Evolutionary conservation across 2,888 invertebrate species (phyloP).

Genomic region (Drosophila multiciliata): DNA sequence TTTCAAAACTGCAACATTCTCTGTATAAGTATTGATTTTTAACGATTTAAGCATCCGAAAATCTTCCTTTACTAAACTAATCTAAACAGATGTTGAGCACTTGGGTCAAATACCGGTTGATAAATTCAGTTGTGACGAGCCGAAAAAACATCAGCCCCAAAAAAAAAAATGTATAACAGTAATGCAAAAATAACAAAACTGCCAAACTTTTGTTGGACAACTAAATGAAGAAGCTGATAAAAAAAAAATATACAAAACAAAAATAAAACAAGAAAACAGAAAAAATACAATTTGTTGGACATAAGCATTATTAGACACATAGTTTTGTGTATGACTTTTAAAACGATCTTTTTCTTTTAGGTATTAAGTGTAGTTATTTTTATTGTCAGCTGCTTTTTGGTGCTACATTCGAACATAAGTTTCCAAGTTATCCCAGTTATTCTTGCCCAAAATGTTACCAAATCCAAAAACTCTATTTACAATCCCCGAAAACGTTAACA

Average conservation of each 20-base stretch:
- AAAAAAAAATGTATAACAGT: slow-evolving; percentile 29
- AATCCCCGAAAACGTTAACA: slow-evolving; percentile 38
- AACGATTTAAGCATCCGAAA: background rate
- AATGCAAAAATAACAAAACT: slow-evolving; percentile 46
- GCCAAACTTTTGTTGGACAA: slow-evolving; percentile 42
- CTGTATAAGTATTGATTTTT: slow-evolving; percentile 23
- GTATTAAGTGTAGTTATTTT: slow-evolving; percentile 74
- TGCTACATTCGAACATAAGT: slow-evolving; percentile 69
- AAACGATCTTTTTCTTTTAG: slow-evolving; percentile 68
- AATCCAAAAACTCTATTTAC: slow-evolving; percentile 47
- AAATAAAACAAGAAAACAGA: background rate
- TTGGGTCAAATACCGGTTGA: slow-evolving; percentile 8
- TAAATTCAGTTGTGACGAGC: slow-evolving; percentile 41
- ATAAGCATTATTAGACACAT: slow-evolving; percentile 30
- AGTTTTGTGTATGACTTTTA: slow-evolving; percentile 50
- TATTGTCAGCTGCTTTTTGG: slow-evolving; percentile 75
- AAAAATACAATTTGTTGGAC: slow-evolving; percentile 28
- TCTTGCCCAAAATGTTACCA: slow-evolving; percentile 41
- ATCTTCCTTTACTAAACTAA: background rate
- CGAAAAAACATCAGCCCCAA: slow-evolving; percentile 39
- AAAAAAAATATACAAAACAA: background rate
- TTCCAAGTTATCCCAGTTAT: slow-evolving; percentile 40
- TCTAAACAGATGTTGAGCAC: slow-evolving; percentile 14
- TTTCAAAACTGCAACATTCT: slow-evolving; percentile 34
- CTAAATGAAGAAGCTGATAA: slow-evolving; percentile 10